A percentile compares a stretch with the other conserved stretches of the same genome.
Conservation (phyloP, 2,888 invertebrate genomes). For the Corythucha ciliata region DNA sequence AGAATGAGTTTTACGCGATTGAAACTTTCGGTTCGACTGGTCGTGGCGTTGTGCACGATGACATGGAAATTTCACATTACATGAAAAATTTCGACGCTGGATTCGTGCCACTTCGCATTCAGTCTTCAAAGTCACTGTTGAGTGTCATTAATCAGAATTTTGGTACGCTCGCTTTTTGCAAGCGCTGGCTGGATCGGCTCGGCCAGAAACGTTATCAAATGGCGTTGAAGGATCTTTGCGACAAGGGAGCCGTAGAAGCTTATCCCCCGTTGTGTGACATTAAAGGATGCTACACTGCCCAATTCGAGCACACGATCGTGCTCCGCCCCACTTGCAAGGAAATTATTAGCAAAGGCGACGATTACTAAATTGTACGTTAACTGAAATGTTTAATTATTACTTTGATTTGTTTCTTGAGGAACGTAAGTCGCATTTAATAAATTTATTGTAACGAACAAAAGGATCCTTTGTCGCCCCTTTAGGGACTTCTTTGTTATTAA, state of each 20-base stretch:
- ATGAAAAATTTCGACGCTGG: conserved; percentile 96
- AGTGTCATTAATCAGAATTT: conserved; percentile 94
- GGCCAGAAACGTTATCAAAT: conserved; percentile 96
- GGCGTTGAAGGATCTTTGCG: conserved; percentile 96
- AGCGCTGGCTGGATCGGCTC: conserved; percentile 94
- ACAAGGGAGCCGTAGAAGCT: conserved; percentile 91
- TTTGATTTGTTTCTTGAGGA: no score
- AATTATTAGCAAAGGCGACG: conserved; percentile 90
- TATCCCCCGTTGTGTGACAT: conserved; percentile 97
- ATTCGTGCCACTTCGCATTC: conserved; percentile 82
- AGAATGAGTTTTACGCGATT: conserved; percentile 97
- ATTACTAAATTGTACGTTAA: no score
- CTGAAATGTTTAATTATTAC: no score
- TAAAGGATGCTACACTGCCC: conserved; percentile 96
- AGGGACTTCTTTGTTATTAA: no score
- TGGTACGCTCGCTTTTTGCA: conserved; percentile 95
- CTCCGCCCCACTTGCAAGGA: conserved; percentile 97
- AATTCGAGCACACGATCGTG: conserved; percentile 97
- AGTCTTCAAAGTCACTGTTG: conserved; percentile 85
- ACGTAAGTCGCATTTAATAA: no score
- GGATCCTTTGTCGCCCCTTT: no score
- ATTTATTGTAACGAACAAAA: no score
- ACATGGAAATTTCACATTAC: conserved; percentile 98
- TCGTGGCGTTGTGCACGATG: conserved; percentile 87
- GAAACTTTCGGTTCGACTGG: conserved; percentile 99